Evolutionary conservation across 2,888 invertebrate species (phyloP), one percentile per base, ranked within the genome.

Genomic region (Euzophera pinguis): DNA sequence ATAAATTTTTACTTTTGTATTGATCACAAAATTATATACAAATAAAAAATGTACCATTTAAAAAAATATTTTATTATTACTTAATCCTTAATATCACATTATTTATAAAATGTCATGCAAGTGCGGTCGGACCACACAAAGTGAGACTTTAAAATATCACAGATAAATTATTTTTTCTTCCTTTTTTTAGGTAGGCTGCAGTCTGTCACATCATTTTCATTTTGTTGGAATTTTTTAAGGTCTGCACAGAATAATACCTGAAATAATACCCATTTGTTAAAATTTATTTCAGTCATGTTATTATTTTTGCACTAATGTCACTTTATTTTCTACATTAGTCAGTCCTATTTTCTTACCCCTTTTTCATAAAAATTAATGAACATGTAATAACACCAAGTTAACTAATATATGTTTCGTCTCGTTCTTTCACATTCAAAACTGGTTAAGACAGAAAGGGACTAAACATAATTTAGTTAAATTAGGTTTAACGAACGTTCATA

Each of bases 181-280:
- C 71, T 84, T 59, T 68, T 78, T 52, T 73, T 82, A 27, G 75
- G 93, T 54, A 73, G 78, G 9, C 61, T 59, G 45, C 61, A 62
- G 9, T 67, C 65, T 16, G 61, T 59, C 34, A 53, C 56, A 1
- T 61, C 55, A 13, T 52, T 61, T 12, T 69, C 69, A 12, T 63
- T 69, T 37, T 84, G 73, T 88, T 94, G 92, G 76, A 96, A 93
- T 81, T 93, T 92, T 84, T 94, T 93, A 53, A 96, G 81, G 75
- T 96, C 95, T n/a, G 95, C 94, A 78, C 95, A 94, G 78, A 96
- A 96, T 41, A 96, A 77, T 8, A 96, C 92, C 95, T 95, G 74
- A 4, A 91, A 61, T 54, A 29, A 16, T 9, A 41, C 2, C 3
- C 8, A 9, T 4, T 4, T 10, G 32, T 32, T 32, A 32, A 32